Evolutionary conservation across 2,113 vertebrate species (phyloP), one percentile per base, ranked within the genome.

Genomic region (Stegostoma tigrinum): DNA sequence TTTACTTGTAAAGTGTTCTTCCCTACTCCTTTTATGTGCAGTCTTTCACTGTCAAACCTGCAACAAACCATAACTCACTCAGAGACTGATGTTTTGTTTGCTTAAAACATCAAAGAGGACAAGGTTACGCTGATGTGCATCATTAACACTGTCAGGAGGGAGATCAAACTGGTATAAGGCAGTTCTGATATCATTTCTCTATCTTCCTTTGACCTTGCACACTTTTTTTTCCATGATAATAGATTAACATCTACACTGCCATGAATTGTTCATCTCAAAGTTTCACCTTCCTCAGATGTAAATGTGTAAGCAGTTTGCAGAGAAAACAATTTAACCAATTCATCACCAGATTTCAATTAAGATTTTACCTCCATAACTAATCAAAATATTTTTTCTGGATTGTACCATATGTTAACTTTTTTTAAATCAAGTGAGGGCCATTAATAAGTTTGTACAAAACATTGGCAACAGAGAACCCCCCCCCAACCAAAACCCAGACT

Each of bases 121-220:
- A 94, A 67, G 64, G 52, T 90, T 45, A 80, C 48, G 67, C 89
- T 45, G 96, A 75, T 94, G 80, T 64, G 96, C 96, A 42, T 94
- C 91, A 64, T 96, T 96, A 94, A 78, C 55, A 48, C 91, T 68
- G 91, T 68, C 96, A 96, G 78, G 91, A 83, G 27, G 21, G 42
- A 55, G 70, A 94, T 45, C 91, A 96, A 94, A 78, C 24, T 83
- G n/a, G 75, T 21, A 66, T 85, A 95, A 80, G 83, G 64, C 55
- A 64, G 55, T 55, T 94, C 90, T 95, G 96, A 95, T 96, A 75
- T 96, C 70, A 85, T 34, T 96, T 95, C 67, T 96, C 96, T 85
- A 75, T 52, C 89, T 94, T 96, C 68, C 96, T 95, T 64, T 96
- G 96, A 96, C 96, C 90, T 61, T 45, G 19, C 14, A 27, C 52